Conservation (phyloP, 2,797 vertebrate species). For the Phoeniculus purpureus region DNA sequence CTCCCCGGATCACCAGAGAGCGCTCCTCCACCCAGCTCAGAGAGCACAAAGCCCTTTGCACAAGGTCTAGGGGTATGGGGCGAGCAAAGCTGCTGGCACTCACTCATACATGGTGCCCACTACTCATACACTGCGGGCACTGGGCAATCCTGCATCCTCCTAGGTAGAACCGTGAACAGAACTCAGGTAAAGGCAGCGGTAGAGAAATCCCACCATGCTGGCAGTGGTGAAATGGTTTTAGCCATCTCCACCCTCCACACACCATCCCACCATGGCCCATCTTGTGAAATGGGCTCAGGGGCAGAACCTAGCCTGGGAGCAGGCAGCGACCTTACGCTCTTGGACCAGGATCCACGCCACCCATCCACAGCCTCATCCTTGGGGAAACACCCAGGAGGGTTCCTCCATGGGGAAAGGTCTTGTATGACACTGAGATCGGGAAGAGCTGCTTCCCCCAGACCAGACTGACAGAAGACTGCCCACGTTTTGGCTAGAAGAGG, state of each 20-base stretch:
- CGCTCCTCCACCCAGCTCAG: fast-evolving
- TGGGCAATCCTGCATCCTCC: background rate
- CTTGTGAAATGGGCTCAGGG: background rate
- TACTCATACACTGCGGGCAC: fast-evolving
- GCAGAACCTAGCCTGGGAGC: background rate
- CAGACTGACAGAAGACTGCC: background rate
- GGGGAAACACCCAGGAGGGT: background rate
- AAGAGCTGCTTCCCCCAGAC: background rate
- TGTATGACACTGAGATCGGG: fast-evolving
- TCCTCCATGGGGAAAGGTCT: background rate
- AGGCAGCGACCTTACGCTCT: background rate
- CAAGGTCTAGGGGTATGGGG: background rate
- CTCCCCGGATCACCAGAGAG: background rate
- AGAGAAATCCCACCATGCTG: background rate
- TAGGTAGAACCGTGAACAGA: background rate
- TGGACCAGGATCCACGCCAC: too few relatives aligned
- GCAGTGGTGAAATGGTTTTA: background rate
- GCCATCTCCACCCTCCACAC: background rate
- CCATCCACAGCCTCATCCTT: fast-evolving
- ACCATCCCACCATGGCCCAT: background rate
- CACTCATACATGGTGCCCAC: fast-evolving
- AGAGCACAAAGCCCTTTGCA: background rate
- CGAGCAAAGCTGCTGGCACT: background rate
- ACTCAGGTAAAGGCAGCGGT: background rate
- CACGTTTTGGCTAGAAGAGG: background rate